Evolutionary conservation across 1,140 invertebrate genomes (phyloP).

Genomic region (Globodera ellingtonae): DNA sequence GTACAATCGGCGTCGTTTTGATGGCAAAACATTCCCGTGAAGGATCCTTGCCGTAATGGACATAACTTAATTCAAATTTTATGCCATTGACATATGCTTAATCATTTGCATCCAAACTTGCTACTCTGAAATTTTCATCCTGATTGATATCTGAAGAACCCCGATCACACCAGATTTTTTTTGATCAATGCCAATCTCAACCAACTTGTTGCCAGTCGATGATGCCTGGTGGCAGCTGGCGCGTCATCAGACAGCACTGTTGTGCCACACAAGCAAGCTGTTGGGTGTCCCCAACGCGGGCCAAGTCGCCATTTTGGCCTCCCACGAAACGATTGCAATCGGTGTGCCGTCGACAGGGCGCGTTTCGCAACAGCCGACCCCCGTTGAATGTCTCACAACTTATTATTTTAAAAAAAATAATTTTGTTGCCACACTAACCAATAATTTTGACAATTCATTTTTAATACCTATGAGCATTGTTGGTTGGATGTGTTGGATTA

Average conservation of each 20-base stretch:
- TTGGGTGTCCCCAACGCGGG: not conserved
- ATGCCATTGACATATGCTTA: too few relatives aligned
- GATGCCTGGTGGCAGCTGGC: conserved; percentile 12
- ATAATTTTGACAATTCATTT: too few relatives aligned
- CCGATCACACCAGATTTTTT: not conserved
- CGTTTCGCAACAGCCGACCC: not conserved
- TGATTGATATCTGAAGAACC: not conserved
- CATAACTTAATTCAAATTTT: not conserved
- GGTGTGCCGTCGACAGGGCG: conserved; percentile 5
- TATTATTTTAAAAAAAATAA: not conserved
- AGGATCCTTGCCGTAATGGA: conserved; percentile 3
- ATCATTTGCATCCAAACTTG: too few relatives aligned
- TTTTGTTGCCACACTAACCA: not conserved
- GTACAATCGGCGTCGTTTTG: not conserved
- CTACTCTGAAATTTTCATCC: not conserved
- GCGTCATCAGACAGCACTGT: conserved; percentile 23
- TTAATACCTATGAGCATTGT: not conserved
- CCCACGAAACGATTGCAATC: conserved; percentile 25
- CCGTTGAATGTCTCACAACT: not conserved
- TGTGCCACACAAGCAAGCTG: conserved; percentile 14
- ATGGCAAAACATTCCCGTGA: conserved; percentile 12
- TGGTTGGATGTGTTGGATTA: not conserved
- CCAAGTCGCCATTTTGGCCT: not conserved
- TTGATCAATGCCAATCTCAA: not conserved
- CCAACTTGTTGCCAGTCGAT: conserved; percentile 23